phyloP scores from a whole-genome alignment of 2,888 invertebrate species.

The Cerastis rubricosa region DNA sequence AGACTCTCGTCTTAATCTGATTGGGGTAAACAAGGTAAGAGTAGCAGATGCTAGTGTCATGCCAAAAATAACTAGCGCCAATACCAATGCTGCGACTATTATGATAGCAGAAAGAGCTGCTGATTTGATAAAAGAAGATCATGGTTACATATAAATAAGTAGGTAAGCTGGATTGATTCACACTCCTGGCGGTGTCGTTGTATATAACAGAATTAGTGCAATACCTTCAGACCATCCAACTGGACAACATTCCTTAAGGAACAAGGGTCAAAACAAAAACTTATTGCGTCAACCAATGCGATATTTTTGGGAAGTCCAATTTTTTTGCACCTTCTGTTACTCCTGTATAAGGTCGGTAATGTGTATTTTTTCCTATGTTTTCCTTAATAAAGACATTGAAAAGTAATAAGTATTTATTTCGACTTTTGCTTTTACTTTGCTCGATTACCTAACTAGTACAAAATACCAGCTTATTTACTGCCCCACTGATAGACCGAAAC shows the following conservation, averaged over 20 bases:
- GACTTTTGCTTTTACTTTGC: not conserved
- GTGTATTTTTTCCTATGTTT: not conserved
- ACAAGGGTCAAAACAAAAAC: not conserved
- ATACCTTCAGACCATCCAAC: not conserved
- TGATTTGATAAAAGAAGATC: slow-evolving; percentile 57
- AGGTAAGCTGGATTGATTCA: not conserved
- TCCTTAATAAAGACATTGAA: not conserved
- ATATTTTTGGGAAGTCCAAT: not conserved
- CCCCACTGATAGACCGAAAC: not conserved
- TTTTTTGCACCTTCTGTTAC: not conserved
- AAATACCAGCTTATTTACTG: not conserved
- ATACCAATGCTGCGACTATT: slow-evolving; percentile 93
- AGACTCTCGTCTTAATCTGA: slow-evolving; percentile 91
- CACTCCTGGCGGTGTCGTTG: not conserved
- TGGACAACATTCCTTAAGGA: not conserved
- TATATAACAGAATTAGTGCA: not conserved
- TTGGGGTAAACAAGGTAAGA: slow-evolving; percentile 91
- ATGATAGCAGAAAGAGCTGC: slow-evolving; percentile 93
- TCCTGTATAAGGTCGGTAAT: not conserved
- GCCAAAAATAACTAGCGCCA: slow-evolving; percentile 92
- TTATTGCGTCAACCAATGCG: not conserved
- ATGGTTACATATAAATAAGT: not conserved
- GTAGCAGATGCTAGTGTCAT: slow-evolving; percentile 94
- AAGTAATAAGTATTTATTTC: not conserved
- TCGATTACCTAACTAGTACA: not conserved